Evolutionary conservation across 2,113 vertebrate genomes (phyloP).

Genomic region (Elephas maximus): DNA sequence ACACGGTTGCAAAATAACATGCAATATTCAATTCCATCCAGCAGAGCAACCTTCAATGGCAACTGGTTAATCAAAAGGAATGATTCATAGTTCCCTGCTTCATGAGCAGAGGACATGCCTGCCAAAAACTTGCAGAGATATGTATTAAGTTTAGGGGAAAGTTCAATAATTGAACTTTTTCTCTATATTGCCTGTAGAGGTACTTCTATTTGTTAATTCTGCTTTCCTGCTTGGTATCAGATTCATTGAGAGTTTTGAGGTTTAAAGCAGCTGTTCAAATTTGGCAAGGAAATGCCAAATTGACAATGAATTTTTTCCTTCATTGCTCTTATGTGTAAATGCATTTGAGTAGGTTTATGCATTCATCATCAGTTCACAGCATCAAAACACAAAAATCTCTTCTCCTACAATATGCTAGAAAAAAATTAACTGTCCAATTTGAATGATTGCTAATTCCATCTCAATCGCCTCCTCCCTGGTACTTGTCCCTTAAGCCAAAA

Average conservation of each 20-base stretch:
- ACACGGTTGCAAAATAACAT: neutral
- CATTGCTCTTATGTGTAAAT: neutral
- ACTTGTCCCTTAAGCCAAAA: neutral
- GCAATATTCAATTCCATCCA: neutral
- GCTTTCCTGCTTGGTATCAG: neutral
- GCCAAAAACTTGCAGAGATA: neutral
- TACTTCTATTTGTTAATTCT: neutral
- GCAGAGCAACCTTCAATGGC: neutral
- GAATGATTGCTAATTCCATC: neutral
- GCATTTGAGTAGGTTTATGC: neutral
- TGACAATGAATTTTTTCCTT: neutral
- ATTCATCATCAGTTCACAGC: slow-evolving; percentile 2
- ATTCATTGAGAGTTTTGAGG: neutral
- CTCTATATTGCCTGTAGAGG: neutral
- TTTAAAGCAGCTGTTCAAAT: neutral
- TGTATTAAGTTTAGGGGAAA: neutral
- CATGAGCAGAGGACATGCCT: neutral
- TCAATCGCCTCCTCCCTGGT: neutral
- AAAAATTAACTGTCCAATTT: neutral
- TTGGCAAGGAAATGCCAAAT: neutral
- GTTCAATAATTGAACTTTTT: neutral
- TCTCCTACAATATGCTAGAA: neutral
- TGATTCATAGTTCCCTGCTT: neutral
- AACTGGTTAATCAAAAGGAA: neutral
- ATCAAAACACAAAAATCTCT: slow-evolving; percentile 7